Evolutionary conservation across 2,113 vertebrate genomes (phyloP).

Genomic region (Tachycineta bicolor): DNA sequence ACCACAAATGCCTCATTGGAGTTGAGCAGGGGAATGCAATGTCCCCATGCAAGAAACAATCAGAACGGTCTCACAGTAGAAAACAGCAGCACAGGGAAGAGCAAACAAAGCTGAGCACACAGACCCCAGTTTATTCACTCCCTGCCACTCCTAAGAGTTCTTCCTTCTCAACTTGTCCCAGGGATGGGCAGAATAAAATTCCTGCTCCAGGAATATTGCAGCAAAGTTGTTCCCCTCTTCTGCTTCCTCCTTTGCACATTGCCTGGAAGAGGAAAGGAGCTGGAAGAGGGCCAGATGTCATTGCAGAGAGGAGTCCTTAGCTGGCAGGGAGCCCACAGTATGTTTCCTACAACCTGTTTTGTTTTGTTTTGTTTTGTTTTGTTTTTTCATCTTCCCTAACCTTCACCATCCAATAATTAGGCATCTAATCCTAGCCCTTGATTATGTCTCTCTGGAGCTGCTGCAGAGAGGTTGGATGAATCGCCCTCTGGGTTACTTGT

Average conservation of each 20-base stretch:
- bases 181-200: neutral
- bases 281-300: neutral
- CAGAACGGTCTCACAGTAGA: neutral
- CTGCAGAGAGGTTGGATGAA: neutral
- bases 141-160: neutral
- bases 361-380: neutral
- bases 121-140: neutral
- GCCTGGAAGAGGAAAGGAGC: neutral
- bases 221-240: neutral
- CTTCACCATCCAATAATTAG: conserved; percentile 53
- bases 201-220: neutral
- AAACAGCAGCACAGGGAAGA: neutral
- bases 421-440: conserved; percentile 27
- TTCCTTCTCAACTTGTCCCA: neutral
- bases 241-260: neutral
- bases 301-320: neutral
- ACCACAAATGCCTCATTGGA: neutral
- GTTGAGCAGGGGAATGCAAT: neutral
- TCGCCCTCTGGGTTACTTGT: conserved; percentile 25
- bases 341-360: neutral
- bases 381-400: neutral
- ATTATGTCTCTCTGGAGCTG: neutral
- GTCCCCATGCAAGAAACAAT: neutral
- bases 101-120: neutral
- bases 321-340: neutral